Evolutionary conservation across 2,797 vertebrate genomes (phyloP), one percentile per base, ranked within the genome.

Genomic region (Bovichtus variegatus): DNA sequence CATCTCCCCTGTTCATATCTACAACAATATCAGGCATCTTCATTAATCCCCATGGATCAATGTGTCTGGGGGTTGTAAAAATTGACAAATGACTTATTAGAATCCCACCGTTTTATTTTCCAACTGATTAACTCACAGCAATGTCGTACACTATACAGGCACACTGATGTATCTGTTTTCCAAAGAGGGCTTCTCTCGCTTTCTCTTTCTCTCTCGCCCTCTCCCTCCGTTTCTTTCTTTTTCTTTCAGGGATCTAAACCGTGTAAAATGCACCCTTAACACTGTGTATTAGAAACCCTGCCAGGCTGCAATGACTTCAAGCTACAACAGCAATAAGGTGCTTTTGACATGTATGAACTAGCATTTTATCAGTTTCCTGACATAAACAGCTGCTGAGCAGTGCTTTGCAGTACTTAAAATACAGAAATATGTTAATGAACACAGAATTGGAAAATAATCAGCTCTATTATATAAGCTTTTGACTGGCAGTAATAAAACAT

Each of bases 1-100:
- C 84, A 87, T 94, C 88, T 93, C 91, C 88, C 93, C 92, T 93
- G 92, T 94, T 95, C 91, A 90, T 93, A 94, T 94, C 94, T 93
- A 90, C 92, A 94, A 94, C 94, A 94, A 95, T 95, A 95, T 94
- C 92, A 93, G 93, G 92, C 93, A 86, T 95, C 92, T 94, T 94
- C 93, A 93, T 95, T 95, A 94, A 95, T 95, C 94, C 94, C 91
- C 74, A 68, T 82, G 92, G 93, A 95, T 95, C 95, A 94, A 95
- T 96, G 93, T 93, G 92, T 94, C 92, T 94, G 90, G 92, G 92
- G 92, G 93, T 94, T 95, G 93, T 95, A 94, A 95, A 95, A 95
- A 95, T 94, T 94, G 93, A 95, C 94, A 95, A 95, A 95, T 96
- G 93, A 95, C 94, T 95, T 95, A 95, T 95, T 96, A 94, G 93